A percentile compares a stretch with the other conserved stretches of the same genome.
phyloP scores from a whole-genome alignment of 1,140 invertebrate genomes.

The Sminthurinus signatus region DNA sequence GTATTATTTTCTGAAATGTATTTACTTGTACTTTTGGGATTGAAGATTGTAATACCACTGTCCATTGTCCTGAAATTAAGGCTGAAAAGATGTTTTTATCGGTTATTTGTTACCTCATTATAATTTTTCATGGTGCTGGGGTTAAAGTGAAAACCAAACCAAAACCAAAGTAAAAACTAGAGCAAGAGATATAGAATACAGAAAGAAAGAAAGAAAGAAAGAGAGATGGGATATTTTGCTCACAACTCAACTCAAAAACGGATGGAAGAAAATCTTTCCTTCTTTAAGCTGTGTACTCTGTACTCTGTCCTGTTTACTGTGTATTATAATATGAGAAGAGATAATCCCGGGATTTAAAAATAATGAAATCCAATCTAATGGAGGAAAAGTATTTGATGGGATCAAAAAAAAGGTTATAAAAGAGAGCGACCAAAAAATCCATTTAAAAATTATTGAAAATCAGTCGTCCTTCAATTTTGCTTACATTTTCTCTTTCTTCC shows the following conservation, averaged over 20 bases:
- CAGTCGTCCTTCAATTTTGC: constrained; percentile 2
- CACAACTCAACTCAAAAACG: too few relatives aligned
- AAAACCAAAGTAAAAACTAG: too few relatives aligned
- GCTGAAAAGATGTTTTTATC: constrained; percentile 9
- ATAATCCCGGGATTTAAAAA: constrained; percentile 13
- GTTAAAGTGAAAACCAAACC: too few relatives aligned
- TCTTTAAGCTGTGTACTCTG: too few relatives aligned
- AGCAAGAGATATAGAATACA: too few relatives aligned
- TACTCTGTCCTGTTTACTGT: background rate
- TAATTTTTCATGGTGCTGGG: background rate
- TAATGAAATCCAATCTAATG: constrained; percentile 9
- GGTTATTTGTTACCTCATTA: constrained; percentile 5
- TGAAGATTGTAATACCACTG: background rate
- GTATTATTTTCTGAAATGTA: background rate
- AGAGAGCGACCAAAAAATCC: constrained; percentile 4
- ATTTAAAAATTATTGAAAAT: background rate
- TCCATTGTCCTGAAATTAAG: background rate
- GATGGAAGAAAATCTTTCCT: too few relatives aligned
- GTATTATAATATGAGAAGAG: constrained; percentile 2
- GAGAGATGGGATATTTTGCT: too few relatives aligned
- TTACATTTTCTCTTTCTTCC: background rate
- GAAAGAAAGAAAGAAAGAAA: too few relatives aligned
- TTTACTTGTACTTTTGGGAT: background rate
- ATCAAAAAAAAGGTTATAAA: constrained; percentile 7
- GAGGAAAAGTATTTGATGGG: constrained; percentile 14